Evolutionary conservation across 1,140 invertebrate genomes (phyloP).

Genomic region (Bradynema listronoti): DNA sequence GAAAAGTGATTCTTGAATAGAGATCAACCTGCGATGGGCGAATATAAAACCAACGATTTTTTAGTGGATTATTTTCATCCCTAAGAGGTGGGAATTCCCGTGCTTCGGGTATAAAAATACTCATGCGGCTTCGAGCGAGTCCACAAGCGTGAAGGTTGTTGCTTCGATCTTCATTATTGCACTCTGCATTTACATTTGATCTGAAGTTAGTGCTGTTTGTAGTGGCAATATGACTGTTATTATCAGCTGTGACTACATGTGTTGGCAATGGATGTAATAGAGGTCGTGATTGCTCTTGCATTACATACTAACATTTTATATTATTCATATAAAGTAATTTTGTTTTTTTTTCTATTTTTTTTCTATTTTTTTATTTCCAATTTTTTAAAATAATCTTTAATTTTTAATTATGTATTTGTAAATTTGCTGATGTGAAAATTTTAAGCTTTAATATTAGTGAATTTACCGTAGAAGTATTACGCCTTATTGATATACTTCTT

Average conservation of each 20-base stretch:
- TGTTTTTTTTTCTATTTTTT: not conserved
- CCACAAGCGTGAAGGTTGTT: not conserved
- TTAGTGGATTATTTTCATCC: not conserved
- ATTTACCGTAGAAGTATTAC: slow-evolving; percentile 13
- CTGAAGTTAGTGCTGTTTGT: not conserved
- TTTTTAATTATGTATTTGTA: not conserved
- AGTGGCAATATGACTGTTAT: too few species aligned
- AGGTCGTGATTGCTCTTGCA: not conserved
- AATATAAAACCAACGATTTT: slow-evolving; percentile 12
- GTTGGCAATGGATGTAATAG: not conserved
- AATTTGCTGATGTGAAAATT: not conserved
- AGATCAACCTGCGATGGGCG: slow-evolving; percentile 46
- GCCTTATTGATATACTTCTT: slow-evolving; percentile 9
- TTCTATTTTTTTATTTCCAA: not conserved
- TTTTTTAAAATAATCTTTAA: not conserved
- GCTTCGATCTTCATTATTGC: not conserved
- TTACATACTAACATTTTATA: not conserved
- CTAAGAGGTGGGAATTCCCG: not conserved
- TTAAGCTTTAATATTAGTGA: not conserved
- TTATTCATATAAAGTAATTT: not conserved
- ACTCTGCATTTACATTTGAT: not conserved
- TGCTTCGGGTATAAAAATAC: not conserved
- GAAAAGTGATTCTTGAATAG: slow-evolving; percentile 51
- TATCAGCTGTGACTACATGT: not conserved
- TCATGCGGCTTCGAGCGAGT: not conserved